Percentiles rank a stretch among this genome's conserved stretches.
phyloP scores from a whole-genome alignment of 2,888 invertebrate species.

The Cotesia congregata region DNA sequence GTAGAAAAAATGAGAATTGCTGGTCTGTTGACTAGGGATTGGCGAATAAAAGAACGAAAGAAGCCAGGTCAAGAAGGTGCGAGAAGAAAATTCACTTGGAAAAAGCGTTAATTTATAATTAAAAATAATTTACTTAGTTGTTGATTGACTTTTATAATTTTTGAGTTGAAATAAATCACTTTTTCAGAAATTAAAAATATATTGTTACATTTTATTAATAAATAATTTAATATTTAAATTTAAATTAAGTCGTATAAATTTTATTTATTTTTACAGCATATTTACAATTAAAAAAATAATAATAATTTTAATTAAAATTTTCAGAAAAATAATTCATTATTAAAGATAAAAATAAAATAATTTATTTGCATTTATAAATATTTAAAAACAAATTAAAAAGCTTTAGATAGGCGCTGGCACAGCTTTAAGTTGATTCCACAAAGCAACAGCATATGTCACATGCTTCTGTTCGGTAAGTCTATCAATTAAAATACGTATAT shows the following conservation, averaged over 20 bases:
- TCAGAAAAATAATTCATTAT: conserved; percentile 7
- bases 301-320: conserved; percentile 24
- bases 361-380: conserved; percentile 51
- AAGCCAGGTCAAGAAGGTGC: conserved; percentile 94
- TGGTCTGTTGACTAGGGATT: conserved; percentile 84
- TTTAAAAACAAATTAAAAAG: conserved; percentile 58
- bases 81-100: conserved; percentile 93
- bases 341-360: conserved; percentile 17
- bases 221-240: background rate
- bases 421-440: conserved; percentile 61
- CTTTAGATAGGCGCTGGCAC: conserved; percentile 64
- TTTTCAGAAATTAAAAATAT: no score
- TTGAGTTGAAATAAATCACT: no score
- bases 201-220: background rate
- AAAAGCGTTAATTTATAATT: conserved; percentile 78
- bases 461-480: conserved; percentile 60
- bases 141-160: no score
- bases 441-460: conserved; percentile 62
- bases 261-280: conserved; percentile 17
- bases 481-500: conserved; percentile 57
- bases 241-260: background rate
- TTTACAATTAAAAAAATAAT: background rate
- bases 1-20: conserved; percentile 90
- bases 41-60: conserved; percentile 84
- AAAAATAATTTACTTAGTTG: no score